Evolutionary conservation across 2,888 invertebrate genomes (phyloP), one percentile per base, ranked within the genome.

Genomic region (Epirrita christyi): DNA sequence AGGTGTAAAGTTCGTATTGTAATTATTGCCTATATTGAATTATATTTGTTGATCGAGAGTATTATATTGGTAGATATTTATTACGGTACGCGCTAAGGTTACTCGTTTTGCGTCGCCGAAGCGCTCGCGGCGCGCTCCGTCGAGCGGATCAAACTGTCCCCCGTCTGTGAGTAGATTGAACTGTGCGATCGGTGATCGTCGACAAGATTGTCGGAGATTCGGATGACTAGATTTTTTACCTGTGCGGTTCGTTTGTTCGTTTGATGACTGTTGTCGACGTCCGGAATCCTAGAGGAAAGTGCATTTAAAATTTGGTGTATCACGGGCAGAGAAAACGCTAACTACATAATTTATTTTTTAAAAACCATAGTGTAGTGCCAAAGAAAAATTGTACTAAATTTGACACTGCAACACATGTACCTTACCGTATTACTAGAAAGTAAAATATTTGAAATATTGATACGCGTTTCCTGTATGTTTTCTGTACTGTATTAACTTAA

Each of bases 11-110:
- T 80, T 83, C 80, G 83, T 84, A 83, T 81, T 80, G 21, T 21
- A 21, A 21, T 21, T 21, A 21, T 21, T 21, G 21, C 21, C 21
- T 21, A 21, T 83, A 82, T 80, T 85, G 83, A 85, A 85, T 86
- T 86, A 86, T 86, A 86, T 86, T 86, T 86, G 87, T 87, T 85
- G 86, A 86, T 83, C 80, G 85, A 85, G 81, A 83, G 78, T 85
- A 85, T 42, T 15, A 86, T 85, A 87, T 86, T 86, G 84, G 85
- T 86, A 86, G 85, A 86, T 87, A 84, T 87, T 86, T 86, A 86
- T 87, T 81, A 80, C 75, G 80, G 76, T 83, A 80, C 77, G 73
- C 36, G 41, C 76, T 78, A 78, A 80, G 83, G 78, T 82, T 78
- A 78, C 81, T 80, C 32, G 79, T 78, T 78, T n/a, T 79, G 76